These are phyloP conservation scores for Chroicocephalus ridibundus DNA, from an alignment of 2,113 vertebrate genomes.

Conservation along the genomic window DNA sequence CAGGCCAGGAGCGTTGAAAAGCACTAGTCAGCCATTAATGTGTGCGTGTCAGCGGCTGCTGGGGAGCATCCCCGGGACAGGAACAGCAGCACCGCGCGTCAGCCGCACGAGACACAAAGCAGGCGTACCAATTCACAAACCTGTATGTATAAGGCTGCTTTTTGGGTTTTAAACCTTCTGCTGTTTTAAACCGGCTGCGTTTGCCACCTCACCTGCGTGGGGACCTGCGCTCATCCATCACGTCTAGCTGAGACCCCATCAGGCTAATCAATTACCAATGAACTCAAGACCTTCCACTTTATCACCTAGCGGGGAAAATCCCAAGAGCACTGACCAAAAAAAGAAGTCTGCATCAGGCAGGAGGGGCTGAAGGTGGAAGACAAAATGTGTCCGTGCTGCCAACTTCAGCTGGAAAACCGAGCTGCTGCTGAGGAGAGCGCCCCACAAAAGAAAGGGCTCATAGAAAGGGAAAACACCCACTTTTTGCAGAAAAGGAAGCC, in stretches of 20 bases:
- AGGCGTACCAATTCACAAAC: fast-evolving
- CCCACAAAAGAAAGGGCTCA: neutral
- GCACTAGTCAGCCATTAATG: fast-evolving
- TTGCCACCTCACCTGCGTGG: fast-evolving
- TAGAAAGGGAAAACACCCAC: neutral
- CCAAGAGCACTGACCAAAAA: neutral
- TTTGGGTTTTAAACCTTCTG: neutral
- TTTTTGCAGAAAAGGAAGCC: neutral
- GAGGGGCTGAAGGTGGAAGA: neutral
- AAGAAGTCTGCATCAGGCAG: neutral
- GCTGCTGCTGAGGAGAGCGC: neutral
- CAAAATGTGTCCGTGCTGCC: neutral
- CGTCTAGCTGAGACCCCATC: neutral
- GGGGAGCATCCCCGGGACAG: neutral
- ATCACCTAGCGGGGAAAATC: neutral
- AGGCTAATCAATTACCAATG: neutral
- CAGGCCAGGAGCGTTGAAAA: neutral
- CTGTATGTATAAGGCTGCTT: neutral
- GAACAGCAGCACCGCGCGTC: neutral
- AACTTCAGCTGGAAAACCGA: neutral
- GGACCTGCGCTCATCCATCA: neutral
- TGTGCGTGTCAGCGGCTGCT: neutral
- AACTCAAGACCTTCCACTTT: neutral
- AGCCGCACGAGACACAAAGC: neutral
- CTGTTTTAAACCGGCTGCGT: neutral